Conservation (phyloP, 1,140 invertebrate species). For the Octopus bimaculoides region DNA sequence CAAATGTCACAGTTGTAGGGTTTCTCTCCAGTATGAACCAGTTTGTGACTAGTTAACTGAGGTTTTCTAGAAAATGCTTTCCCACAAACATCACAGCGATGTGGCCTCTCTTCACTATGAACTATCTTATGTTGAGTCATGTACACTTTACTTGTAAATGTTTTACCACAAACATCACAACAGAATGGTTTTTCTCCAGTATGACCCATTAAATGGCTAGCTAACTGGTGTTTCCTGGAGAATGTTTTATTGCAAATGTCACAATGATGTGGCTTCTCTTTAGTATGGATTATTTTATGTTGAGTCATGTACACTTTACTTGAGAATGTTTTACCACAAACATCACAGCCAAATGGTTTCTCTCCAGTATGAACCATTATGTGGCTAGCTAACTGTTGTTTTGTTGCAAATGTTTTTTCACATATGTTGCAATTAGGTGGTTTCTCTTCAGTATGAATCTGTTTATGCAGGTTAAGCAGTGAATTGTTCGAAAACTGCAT, state of each 20-base stretch:
- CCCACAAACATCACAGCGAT: too few species aligned
- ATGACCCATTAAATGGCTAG: slow-evolving; percentile 69
- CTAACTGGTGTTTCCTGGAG: slow-evolving; percentile 59
- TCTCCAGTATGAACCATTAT: slow-evolving; percentile 29
- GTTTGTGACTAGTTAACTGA: slow-evolving; percentile 66
- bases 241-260: slow-evolving; percentile 98
- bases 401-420: slow-evolving; percentile 15
- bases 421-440: slow-evolving; percentile 21
- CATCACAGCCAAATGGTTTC: slow-evolving; percentile 26
- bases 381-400: slow-evolving; percentile 14
- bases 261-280: slow-evolving; percentile 92
- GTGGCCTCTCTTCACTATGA: too few species aligned
- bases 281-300: slow-evolving; percentile 65
- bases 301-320: slow-evolving; percentile 9
- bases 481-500: slow-evolving; percentile 16
- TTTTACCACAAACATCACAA: slow-evolving; percentile 96
- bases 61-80: too few species aligned
- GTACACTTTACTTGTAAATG: slow-evolving; percentile 64
- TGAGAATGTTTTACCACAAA: slow-evolving; percentile 63
- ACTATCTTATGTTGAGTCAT: slow-evolving; percentile 18
- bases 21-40: slow-evolving; percentile 94
- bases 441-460: slow-evolving; percentile 17
- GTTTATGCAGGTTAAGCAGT: slow-evolving; percentile 17
- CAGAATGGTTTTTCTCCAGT: slow-evolving; percentile 96
- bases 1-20: slow-evolving; percentile 98